Evolutionary conservation across 2,797 vertebrate species (phyloP).

Genomic region (Lemur catta): DNA sequence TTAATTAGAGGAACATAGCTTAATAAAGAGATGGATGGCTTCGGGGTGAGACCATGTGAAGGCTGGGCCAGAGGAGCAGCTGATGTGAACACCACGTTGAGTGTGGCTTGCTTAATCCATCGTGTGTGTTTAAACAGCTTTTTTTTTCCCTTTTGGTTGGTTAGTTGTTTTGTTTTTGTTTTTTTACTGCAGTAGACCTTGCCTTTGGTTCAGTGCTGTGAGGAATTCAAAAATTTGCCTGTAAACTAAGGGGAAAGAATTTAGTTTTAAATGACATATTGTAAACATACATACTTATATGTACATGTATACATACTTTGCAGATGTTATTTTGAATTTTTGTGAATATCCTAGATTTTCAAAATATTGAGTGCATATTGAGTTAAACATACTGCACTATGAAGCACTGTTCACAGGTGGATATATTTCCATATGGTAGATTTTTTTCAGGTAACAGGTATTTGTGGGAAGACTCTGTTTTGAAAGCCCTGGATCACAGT

Average conservation of each 20-base stretch:
- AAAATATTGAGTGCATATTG: background rate
- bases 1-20: background rate
- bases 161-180: background rate
- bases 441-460: slow-evolving; percentile 15
- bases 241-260: background rate
- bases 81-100: background rate
- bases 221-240: background rate
- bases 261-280: background rate
- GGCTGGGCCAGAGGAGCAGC: background rate
- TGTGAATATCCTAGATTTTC: background rate
- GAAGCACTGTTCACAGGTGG: background rate
- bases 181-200: background rate
- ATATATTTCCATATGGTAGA: background rate
- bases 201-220: background rate
- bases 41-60: background rate
- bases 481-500: slow-evolving; percentile 46
- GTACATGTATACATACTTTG: background rate
- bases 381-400: background rate
- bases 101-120: background rate
- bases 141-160: background rate
- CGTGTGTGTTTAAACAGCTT: background rate
- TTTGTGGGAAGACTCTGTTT: slow-evolving; percentile 38
- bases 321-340: background rate
- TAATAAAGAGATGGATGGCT: background rate
- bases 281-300: no score